These are phyloP conservation scores for Bombyx huttoni DNA, from an alignment of 2,888 invertebrate genomes.

Conservation along the genomic window DNA sequence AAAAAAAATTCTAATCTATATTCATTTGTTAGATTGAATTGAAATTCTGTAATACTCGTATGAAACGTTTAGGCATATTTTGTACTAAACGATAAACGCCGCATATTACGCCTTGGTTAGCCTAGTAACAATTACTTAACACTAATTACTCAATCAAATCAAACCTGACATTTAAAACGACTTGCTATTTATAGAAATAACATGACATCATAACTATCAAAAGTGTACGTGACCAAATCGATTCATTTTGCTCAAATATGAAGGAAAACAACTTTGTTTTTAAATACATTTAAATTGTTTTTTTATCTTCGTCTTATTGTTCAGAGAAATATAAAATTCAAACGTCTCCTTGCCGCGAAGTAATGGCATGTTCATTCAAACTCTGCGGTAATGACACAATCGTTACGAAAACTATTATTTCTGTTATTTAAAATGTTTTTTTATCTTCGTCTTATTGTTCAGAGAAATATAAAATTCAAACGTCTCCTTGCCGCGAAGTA, in stretches of 20 bases:
- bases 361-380: background rate
- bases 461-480: background rate
- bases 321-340: slow-evolving; percentile 1
- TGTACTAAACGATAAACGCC: too few species aligned
- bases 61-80: too few species aligned
- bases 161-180: background rate
- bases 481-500: background rate
- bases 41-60: too few species aligned
- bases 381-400: background rate
- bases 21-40: too few species aligned
- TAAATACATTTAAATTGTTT: background rate
- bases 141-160: too few species aligned
- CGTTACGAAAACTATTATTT: background rate
- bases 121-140: too few species aligned
- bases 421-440: background rate
- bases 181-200: background rate
- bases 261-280: background rate
- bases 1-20: too few species aligned
- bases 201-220: background rate
- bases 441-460: slow-evolving; percentile 1
- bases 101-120: too few species aligned
- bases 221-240: background rate
- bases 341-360: background rate
- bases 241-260: background rate
- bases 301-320: background rate